Percentiles rank a stretch among this genome's conserved stretches.
Evolutionary conservation across 2,113 vertebrate species (phyloP).

Genomic region (Dendropsophus ebraccatus): DNA sequence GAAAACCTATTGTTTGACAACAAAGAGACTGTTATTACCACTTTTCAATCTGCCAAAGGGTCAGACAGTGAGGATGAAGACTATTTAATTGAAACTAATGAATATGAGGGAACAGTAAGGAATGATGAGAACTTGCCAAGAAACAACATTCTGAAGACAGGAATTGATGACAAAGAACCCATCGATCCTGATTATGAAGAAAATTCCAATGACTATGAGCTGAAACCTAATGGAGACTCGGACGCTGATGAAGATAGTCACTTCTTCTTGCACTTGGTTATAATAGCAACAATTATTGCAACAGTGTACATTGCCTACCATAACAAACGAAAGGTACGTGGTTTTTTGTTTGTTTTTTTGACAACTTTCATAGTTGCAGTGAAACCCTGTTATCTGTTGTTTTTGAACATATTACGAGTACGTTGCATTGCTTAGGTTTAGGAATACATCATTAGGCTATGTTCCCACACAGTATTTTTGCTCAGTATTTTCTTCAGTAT

Average conservation of each 20-base stretch:
- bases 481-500: no score
- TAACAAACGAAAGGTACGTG: constrained; percentile 95
- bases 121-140: constrained; percentile 56
- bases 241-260: constrained; percentile 85
- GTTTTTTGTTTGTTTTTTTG: no score
- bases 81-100: constrained; percentile 65
- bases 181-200: constrained; percentile 63
- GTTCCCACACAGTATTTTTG: no score
- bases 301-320: constrained; percentile 92
- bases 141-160: neutral
- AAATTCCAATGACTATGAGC: constrained; percentile 65
- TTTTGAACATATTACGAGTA: no score
- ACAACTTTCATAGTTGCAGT: no score
- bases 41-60: constrained; percentile 67
- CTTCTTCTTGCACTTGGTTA: constrained; percentile 93
- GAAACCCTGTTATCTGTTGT: no score
- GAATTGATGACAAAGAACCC: constrained; percentile 60
- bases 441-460: no score
- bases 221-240: constrained; percentile 65
- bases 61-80: constrained; percentile 63
- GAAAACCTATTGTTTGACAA: constrained; percentile 68
- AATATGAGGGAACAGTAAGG: constrained; percentile 62
- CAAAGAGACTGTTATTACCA: constrained; percentile 65
- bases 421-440: no score
- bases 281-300: constrained; percentile 90